These are phyloP conservation scores for Clarias platycephalus DNA, from an alignment of 2,797 vertebrate species.

Conservation along the genomic window DNA sequence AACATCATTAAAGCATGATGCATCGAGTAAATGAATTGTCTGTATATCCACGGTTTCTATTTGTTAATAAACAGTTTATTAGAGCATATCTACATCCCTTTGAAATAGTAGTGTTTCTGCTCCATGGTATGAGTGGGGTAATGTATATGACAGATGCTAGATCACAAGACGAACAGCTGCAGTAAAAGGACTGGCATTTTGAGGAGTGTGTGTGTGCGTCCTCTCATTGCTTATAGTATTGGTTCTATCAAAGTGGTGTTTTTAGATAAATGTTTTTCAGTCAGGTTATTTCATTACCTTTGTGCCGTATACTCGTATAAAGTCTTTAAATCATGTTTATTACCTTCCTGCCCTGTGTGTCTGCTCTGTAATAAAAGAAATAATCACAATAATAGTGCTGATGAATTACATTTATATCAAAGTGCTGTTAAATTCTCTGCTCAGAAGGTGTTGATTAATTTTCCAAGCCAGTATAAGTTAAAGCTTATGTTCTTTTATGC, in stretches of 20 bases:
- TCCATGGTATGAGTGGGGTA: neutral
- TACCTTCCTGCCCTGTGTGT: neutral
- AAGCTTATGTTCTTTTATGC: neutral
- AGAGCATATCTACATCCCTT: neutral
- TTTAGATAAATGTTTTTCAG: neutral
- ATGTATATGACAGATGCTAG: slow-evolving; percentile 12
- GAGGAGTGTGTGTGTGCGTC: neutral
- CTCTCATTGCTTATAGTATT: neutral
- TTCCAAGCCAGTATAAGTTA: neutral
- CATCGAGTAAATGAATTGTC: neutral
- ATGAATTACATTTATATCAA: neutral
- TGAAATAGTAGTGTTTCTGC: neutral
- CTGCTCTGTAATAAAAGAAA: neutral
- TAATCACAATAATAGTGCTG: neutral
- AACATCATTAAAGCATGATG: neutral
- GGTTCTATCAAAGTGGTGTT: neutral
- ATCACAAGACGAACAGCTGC: slow-evolving; percentile 23
- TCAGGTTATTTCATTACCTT: neutral
- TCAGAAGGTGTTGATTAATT: neutral
- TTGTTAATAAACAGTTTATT: neutral
- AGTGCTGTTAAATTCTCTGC: neutral
- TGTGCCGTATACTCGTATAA: neutral
- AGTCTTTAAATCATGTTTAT: neutral
- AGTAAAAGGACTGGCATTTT: slow-evolving; percentile 1
- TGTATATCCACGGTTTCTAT: neutral